Evolutionary conservation across 2,888 invertebrate species (phyloP), one percentile per base, ranked within the genome.

Genomic region (Oligia fasciuncula): DNA sequence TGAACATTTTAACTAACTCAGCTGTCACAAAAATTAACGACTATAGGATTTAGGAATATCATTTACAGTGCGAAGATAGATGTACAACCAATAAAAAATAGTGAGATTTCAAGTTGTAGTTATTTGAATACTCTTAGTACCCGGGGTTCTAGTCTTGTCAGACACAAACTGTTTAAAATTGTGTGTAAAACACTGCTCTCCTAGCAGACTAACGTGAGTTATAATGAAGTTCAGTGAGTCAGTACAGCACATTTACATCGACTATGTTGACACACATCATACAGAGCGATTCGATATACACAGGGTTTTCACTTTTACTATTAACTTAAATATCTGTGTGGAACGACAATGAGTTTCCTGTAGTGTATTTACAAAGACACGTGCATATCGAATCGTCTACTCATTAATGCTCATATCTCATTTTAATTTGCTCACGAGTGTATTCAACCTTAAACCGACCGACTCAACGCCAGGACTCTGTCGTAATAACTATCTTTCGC

Each of bases 1-100:
- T 84, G 82, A 80, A 83, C 72, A 78, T 80, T 80, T 74, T 29
- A 74, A 83, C 78, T 77, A 86, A 77, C 54, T 84, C 57, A 76
- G 72, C 57, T 69, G 77, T 83, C 84, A 84, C 73, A 75, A 71
- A 84, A 79, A 87, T 62, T 60, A 73, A 73, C 49, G 79, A 78
- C 84, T 89, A 81, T 74, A 84, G 57, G 69, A 76, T 82, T 84
- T 87, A 84, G 76, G 80, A 87, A 89, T 81, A 88, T 43, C 78
- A 82, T 86, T 85, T 80, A 80, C 86, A 90, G 85, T 88, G 85
- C 84, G 81, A 88, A 88, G 82, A 86, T 85, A 87, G 83, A 81
- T 74, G 65, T 77, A 77, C 78, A 77, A 73, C 43, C 29, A 75
- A 74, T 23, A 65, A 43, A 67, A 71, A 49, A 0, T 1, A 9